phyloP scores from a whole-genome alignment of 2,888 invertebrate genomes.

The Cephus pygmeus region DNA sequence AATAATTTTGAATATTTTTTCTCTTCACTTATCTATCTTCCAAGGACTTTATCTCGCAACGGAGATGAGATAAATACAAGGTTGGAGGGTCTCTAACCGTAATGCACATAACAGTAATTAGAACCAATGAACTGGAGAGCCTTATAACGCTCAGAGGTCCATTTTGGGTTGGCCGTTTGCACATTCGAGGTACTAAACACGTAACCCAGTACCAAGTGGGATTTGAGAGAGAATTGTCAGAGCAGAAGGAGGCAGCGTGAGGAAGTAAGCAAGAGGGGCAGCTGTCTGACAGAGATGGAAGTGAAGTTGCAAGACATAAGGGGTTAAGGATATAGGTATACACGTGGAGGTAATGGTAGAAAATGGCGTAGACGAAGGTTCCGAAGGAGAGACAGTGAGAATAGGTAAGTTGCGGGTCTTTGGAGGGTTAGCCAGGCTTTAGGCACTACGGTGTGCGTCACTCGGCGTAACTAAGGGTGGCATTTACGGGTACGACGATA shows the following conservation, averaged over 20 bases:
- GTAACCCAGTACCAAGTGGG: neutral
- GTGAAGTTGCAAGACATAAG: neutral
- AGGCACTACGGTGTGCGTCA: constrained; percentile 24
- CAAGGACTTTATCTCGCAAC: neutral
- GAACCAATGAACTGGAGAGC: neutral
- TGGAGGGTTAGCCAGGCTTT: constrained; percentile 35
- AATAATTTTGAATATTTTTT: no score
- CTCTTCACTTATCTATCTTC: no score
- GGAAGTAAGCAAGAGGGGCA: neutral
- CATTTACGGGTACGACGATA: constrained; percentile 36
- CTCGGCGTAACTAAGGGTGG: constrained; percentile 34
- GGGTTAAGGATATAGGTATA: neutral
- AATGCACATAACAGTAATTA: constrained; percentile 3
- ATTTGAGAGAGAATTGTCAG: neutral
- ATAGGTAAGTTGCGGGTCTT: constrained; percentile 28
- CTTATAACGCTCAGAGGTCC: constrained; percentile 6
- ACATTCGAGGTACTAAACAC: constrained; percentile 4
- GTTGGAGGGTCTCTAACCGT: constrained; percentile 1
- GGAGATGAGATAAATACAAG: constrained; percentile 8
- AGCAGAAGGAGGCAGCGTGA: neutral
- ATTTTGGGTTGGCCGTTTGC: constrained; percentile 7
- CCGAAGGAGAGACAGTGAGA: constrained; percentile 14
- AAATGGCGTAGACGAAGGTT: neutral
- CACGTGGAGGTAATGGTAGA: neutral
- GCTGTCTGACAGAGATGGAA: neutral